Evolutionary conservation across 2,797 vertebrate genomes (phyloP).

Genomic region (Sparus aurata): DNA sequence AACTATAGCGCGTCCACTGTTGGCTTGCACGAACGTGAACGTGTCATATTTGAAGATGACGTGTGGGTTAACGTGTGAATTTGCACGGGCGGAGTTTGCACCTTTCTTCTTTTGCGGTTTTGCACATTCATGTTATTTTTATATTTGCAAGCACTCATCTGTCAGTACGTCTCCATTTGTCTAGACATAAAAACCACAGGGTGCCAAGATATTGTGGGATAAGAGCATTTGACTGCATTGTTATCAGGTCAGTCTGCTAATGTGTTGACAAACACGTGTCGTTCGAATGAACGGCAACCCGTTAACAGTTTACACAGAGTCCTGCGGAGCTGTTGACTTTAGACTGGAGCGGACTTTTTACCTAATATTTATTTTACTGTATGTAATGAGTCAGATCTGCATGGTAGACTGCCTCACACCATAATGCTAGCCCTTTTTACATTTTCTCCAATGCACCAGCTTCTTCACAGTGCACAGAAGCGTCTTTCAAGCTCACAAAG

Average conservation of each 20-base stretch:
- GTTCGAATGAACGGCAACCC: slow-evolving; percentile 17
- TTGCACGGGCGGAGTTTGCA: slow-evolving; percentile 29
- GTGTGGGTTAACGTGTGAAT: slow-evolving; percentile 36
- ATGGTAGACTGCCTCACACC: not conserved
- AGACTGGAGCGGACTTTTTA: not conserved
- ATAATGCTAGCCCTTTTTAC: not conserved
- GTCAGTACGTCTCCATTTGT: slow-evolving; percentile 34
- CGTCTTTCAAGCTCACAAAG: slow-evolving; percentile 4
- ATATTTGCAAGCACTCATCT: slow-evolving; percentile 8
- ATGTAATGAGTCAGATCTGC: not conserved
- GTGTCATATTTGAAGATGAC: slow-evolving; percentile 5
- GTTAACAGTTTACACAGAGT: slow-evolving; percentile 22
- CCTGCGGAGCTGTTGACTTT: not conserved
- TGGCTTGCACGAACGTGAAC: slow-evolving; percentile 26
- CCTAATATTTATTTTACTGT: not conserved
- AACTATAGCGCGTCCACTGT: not conserved
- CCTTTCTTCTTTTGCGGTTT: slow-evolving; percentile 35
- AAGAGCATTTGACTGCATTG: not conserved
- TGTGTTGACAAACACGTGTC: slow-evolving; percentile 33
- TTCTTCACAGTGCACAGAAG: not conserved
- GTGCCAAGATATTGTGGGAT: slow-evolving; percentile 6
- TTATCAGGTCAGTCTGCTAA: not conserved
- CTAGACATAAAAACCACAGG: slow-evolving; percentile 24
- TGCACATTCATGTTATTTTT: not conserved
- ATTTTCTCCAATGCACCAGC: not conserved